These are phyloP conservation scores for Chelon labrosus DNA, from an alignment of 2,797 vertebrate species.

Conservation along the genomic window DNA sequence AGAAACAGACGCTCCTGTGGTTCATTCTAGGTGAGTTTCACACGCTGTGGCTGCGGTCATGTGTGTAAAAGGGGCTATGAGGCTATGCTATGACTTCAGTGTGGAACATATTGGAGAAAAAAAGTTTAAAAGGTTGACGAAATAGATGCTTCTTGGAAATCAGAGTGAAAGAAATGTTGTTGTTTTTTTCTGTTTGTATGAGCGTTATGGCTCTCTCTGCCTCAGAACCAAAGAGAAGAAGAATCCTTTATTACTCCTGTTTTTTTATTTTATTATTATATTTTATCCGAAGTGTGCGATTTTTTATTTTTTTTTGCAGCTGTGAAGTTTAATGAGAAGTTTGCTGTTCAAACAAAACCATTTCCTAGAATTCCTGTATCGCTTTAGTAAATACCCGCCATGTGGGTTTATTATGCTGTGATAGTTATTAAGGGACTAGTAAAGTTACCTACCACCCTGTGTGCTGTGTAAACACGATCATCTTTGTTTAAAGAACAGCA, in stretches of 20 bases:
- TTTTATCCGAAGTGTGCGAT: no score
- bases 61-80: not conserved
- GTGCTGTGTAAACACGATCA: not conserved
- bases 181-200: not conserved
- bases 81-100: not conserved
- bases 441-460: not conserved
- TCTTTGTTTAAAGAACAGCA: constrained; percentile 20
- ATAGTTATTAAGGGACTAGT: not conserved
- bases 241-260: no score
- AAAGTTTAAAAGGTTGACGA: not conserved
- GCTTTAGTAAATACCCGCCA: not conserved
- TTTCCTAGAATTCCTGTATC: not conserved
- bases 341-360: no score
- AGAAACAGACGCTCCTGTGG: constrained; percentile 68
- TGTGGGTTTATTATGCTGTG: not conserved
- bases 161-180: not conserved
- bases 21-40: constrained; percentile 71
- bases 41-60: not conserved
- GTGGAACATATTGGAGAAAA: not conserved
- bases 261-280: no score
- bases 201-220: not conserved
- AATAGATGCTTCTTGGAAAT: not conserved
- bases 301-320: no score
- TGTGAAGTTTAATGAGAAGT: no score
- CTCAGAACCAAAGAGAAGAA: not conserved